phyloP scores from a whole-genome alignment of 2,797 vertebrate genomes.

The Okamejei kenojei region DNA sequence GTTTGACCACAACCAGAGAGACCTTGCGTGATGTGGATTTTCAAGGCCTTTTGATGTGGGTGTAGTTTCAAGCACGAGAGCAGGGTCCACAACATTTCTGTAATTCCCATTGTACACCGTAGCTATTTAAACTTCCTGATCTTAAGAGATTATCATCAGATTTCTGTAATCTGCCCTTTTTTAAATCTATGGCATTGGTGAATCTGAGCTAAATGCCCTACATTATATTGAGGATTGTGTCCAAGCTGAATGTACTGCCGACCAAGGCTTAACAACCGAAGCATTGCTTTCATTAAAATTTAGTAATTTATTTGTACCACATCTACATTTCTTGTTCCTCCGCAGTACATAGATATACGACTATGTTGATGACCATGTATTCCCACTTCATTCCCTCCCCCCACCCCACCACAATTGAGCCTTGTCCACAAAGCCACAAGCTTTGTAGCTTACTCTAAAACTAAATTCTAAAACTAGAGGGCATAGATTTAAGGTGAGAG shows the following conservation, averaged over 20 bases:
- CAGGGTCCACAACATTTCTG: too few relatives aligned
- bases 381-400: too few relatives aligned
- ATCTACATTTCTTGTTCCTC: background rate
- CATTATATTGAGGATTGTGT: background rate
- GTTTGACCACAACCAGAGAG: background rate
- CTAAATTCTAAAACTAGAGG: too few relatives aligned
- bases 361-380: too few relatives aligned
- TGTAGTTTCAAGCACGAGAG: background rate
- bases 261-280: background rate
- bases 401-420: background rate
- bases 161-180: background rate
- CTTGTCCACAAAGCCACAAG: too few relatives aligned
- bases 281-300: background rate
- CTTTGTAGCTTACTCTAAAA: background rate
- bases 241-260: background rate
- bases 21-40: background rate
- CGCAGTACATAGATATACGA: background rate
- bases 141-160: background rate
- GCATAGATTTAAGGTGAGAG: too few relatives aligned
- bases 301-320: background rate
- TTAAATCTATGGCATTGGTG: background rate
- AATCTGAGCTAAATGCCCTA: background rate
- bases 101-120: too few relatives aligned
- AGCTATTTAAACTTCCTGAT: too few relatives aligned
- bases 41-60: background rate